phyloP scores from a whole-genome alignment of 2,797 vertebrate genomes.

The Alauda arvensis region DNA sequence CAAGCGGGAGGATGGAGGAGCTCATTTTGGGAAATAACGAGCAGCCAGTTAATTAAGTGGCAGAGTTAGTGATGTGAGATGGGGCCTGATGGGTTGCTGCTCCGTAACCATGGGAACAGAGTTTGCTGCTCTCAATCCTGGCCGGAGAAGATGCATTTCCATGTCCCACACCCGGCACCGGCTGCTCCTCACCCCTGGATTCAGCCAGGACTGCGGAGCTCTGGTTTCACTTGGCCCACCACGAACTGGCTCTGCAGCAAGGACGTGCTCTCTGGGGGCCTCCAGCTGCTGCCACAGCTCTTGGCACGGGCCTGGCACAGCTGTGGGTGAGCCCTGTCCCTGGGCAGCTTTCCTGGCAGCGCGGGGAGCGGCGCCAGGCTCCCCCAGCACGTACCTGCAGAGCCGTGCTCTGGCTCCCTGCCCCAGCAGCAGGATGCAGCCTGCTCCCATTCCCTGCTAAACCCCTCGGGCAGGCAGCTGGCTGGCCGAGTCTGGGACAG shows the following conservation, averaged over 20 bases:
- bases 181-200: neutral
- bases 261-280: neutral
- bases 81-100: slow-evolving; percentile 46
- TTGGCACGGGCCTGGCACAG: neutral
- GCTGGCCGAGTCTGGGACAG: neutral
- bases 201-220: neutral
- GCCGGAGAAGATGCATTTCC: slow-evolving; percentile 33
- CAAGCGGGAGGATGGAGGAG: slow-evolving; percentile 11
- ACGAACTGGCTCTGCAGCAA: neutral
- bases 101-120: slow-evolving; percentile 50
- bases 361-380: neutral
- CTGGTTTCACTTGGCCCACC: neutral
- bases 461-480: neutral
- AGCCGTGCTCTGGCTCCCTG: neutral
- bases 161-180: neutral
- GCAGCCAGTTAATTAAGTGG: slow-evolving; percentile 61
- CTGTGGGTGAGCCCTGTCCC: neutral
- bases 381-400: neutral
- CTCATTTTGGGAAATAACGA: slow-evolving; percentile 54
- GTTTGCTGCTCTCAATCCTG: slow-evolving; percentile 26
- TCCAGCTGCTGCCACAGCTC: neutral
- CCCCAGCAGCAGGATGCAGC: neutral
- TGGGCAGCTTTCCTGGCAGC: neutral
- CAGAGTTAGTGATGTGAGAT: slow-evolving; percentile 57
- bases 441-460: slow-evolving; percentile 11